These are phyloP conservation scores for Sminthurinus signatus DNA, from an alignment of 1,140 invertebrate species.

Conservation along the genomic window DNA sequence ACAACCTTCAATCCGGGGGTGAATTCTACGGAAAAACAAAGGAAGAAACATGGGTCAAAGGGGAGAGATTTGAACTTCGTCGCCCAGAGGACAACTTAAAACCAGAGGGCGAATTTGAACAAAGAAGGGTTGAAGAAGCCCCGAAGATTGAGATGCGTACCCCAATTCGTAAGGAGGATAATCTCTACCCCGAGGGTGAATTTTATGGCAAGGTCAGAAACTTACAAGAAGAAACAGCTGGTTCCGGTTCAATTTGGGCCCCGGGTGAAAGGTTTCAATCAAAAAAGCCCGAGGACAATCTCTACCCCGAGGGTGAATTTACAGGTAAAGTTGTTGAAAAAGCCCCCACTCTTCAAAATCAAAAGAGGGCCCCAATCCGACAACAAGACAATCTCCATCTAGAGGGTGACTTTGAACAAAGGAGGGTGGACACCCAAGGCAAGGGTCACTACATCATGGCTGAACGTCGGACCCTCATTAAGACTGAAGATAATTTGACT, in stretches of 20 bases:
- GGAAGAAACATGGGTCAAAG: constrained; percentile 40
- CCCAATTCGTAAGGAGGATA: constrained; percentile 49
- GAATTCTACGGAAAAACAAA: constrained; percentile 45
- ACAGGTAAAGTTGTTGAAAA: constrained; percentile 26
- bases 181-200: constrained; percentile 47
- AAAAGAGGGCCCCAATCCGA: constrained; percentile 49
- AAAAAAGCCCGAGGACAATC: constrained; percentile 50
- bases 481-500: constrained; percentile 47
- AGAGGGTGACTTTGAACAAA: constrained; percentile 29
- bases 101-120: constrained; percentile 54
- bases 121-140: no score
- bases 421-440: no score
- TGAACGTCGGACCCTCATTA: constrained; percentile 22
- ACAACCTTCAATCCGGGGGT: constrained; percentile 48
- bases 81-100: constrained; percentile 57
- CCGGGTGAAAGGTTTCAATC: constrained; percentile 52
- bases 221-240: constrained; percentile 36
- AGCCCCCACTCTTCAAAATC: constrained; percentile 49
- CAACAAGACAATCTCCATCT: constrained; percentile 7
- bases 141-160: no score
- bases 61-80: constrained; percentile 51
- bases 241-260: neutral
- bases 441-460: no score
- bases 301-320: constrained; percentile 53
- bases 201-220: constrained; percentile 42